phyloP scores from a whole-genome alignment of 2,797 vertebrate genomes.

The Erithacus rubecula region DNA sequence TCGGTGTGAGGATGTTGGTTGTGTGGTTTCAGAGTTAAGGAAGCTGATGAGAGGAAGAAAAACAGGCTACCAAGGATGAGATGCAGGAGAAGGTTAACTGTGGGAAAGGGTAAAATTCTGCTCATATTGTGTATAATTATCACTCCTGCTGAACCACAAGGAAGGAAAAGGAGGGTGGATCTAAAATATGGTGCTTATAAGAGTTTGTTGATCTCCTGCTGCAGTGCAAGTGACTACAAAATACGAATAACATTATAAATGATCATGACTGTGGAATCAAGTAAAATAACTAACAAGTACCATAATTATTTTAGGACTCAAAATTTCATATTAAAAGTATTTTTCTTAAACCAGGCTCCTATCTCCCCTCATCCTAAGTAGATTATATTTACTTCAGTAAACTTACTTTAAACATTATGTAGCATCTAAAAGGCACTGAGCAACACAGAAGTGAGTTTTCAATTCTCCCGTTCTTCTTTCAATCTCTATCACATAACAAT shows the following conservation, averaged over 20 bases:
- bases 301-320: not conserved
- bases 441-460: not conserved
- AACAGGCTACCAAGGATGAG: not conserved
- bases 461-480: not conserved
- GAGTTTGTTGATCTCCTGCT: not conserved
- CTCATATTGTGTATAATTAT: not conserved
- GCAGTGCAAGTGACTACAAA: not conserved
- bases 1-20: not conserved
- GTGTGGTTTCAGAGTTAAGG: not conserved
- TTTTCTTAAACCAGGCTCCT: not conserved
- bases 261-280: not conserved
- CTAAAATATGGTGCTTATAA: not conserved
- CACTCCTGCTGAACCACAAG: not conserved
- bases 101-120: conserved; percentile 36
- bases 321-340: not conserved
- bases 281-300: not conserved
- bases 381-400: not conserved
- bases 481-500: not conserved
- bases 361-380: not conserved
- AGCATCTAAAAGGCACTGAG: not conserved
- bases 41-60: not conserved
- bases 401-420: not conserved
- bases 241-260: rapidly evolving
- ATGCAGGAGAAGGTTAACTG: conserved; percentile 29
- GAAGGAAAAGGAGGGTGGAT: conserved; percentile 5